Evolutionary conservation across 1,140 invertebrate genomes (phyloP).

Genomic region (Andricus grossulariae): DNA sequence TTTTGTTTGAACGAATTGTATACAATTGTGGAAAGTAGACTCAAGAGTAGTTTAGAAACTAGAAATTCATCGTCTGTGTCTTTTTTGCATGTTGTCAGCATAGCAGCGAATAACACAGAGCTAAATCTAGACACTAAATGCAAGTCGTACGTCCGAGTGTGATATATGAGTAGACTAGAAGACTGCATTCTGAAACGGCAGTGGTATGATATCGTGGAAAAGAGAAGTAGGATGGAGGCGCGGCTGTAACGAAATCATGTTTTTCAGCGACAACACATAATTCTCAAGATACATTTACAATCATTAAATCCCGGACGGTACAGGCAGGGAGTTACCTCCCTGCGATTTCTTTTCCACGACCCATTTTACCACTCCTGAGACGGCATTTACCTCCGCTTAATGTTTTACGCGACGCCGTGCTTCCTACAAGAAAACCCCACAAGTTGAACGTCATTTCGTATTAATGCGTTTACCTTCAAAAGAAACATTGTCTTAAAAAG

Average conservation of each 20-base stretch:
- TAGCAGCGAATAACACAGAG: neutral
- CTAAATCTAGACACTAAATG: neutral
- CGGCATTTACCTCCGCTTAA: constrained; percentile 41
- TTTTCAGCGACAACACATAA: constrained; percentile 38
- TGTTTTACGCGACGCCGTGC: constrained; percentile 22
- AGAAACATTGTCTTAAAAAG: neutral
- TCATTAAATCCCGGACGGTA: constrained; percentile 50
- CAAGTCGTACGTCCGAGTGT: neutral
- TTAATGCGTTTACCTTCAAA: neutral
- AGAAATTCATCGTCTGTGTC: too few species aligned
- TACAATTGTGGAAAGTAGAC: too few species aligned
- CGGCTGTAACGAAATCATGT: constrained; percentile 45
- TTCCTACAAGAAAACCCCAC: constrained; percentile 39
- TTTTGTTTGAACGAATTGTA: too few species aligned
- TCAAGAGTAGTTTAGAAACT: too few species aligned
- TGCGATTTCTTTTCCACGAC: constrained; percentile 54
- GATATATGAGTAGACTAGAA: neutral
- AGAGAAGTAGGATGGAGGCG: neutral
- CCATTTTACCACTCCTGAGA: constrained; percentile 49
- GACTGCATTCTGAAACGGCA: neutral
- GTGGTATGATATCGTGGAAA: neutral
- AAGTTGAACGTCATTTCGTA: constrained; percentile 15
- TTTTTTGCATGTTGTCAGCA: too few species aligned
- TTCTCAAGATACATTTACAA: constrained; percentile 46
- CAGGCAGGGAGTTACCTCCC: constrained; percentile 36